These are phyloP conservation scores for Phalera bucephala DNA, from an alignment of 2,888 invertebrate species.

Conservation along the genomic window DNA sequence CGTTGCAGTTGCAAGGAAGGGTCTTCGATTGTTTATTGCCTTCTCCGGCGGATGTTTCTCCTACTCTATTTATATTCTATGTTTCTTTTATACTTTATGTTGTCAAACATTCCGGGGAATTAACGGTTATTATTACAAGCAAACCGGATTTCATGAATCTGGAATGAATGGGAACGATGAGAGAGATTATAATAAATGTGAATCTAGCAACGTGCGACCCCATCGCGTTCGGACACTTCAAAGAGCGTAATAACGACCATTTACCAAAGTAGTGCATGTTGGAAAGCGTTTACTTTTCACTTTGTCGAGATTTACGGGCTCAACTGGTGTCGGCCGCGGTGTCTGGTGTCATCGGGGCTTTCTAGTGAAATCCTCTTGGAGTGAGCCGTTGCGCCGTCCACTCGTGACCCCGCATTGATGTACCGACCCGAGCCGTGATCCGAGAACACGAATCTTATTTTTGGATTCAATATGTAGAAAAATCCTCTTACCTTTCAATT, in stretches of 20 bases:
- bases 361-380: conserved; percentile 54
- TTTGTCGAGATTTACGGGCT: conserved; percentile 54
- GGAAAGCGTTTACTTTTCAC: conserved; percentile 61
- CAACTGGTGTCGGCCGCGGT: conserved; percentile 44
- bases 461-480: conserved; percentile 11
- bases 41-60: conserved; percentile 65
- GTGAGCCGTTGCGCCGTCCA: conserved; percentile 29
- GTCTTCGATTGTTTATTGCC: conserved; percentile 72
- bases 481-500: neutral
- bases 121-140: conserved; percentile 19
- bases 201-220: conserved; percentile 17
- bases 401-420: conserved; percentile 21
- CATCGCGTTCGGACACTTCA: conserved; percentile 15
- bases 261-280: conserved; percentile 40
- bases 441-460: conserved; percentile 20
- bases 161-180: conserved; percentile 1
- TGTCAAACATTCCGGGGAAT: conserved; percentile 24
- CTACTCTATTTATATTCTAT: conserved; percentile 35
- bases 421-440: conserved; percentile 20
- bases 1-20: conserved; percentile 56
- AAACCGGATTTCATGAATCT: conserved; percentile 11
- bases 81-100: conserved; percentile 28
- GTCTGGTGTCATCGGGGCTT: conserved; percentile 60
- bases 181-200: conserved; percentile 9
- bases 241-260: conserved; percentile 28